Base-by-base conservation (phyloP, 2,113 vertebrate genomes). In the Pluvianellus socialis region DNA sequence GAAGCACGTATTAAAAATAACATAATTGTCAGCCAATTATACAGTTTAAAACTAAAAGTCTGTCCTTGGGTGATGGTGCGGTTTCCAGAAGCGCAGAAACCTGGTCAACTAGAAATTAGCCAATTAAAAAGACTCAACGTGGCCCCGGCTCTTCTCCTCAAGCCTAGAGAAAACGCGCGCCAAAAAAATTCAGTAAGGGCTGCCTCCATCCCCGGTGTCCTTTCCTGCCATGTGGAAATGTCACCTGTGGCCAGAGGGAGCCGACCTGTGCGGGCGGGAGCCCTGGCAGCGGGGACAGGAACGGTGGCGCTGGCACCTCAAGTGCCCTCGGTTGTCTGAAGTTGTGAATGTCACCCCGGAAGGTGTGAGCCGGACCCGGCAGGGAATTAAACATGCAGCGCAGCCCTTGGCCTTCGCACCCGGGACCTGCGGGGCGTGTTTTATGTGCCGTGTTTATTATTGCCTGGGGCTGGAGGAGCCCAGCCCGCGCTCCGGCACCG, bases 251-350 rank as follows among this genome's bases (percentile, higher is more conserved):
- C 28, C 56, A 13, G 58, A 55, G 59, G 68, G 63, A 86, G 16
- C 23, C 8, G 30, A 23, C 30, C 23, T n/a, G 58, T 77, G 42
- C 70, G 21, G 5, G 4, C 10, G 10, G 70, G 50, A 62, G 68
- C 65, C 33, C 23, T 1, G 5, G 70, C 21, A 38, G 45, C 1
- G 2, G 63, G 59, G 81, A 67, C 3, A 13, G 82, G 44, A 71
- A 32, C 5, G 3, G 28, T 6, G 4, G 45, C 0, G 0, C 9
- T 58, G 56, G 47, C 38, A 33, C n/a, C 53, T 23, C 24, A 16
- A 14, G 21, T 63, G 55, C 70, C 59, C n/a, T 63, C 1, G 1
- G 23, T 5, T 32, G 18, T 56, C 49, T 49, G 47, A 44, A 33
- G 17, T 15, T 2, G 0, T 18, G 44, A 72, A 59, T 20, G 62